phyloP scores from a whole-genome alignment of 2,888 invertebrate genomes.

The Nomada hirtipes region DNA sequence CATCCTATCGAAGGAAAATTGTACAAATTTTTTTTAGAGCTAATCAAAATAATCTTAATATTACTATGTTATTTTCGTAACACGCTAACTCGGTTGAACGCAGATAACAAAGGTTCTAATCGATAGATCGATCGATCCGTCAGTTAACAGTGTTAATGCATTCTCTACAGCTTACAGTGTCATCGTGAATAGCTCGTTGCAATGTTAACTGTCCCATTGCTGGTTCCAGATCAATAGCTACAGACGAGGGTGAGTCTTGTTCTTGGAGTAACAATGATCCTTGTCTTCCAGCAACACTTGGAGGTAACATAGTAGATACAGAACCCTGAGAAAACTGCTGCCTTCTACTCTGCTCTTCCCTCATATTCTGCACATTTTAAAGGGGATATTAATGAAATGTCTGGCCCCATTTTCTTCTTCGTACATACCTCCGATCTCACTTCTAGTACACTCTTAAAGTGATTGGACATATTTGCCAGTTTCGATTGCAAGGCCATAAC shows the following conservation, averaged over 20 bases:
- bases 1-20: slow-evolving; percentile 85
- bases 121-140: too few relatives aligned
- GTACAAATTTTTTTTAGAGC: background rate
- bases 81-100: too few relatives aligned
- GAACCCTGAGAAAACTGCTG: slow-evolving; percentile 94
- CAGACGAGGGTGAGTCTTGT: slow-evolving; percentile 81
- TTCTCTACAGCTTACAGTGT: slow-evolving; percentile 76
- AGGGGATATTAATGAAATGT: background rate
- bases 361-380: slow-evolving; percentile 89
- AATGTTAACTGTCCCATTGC: slow-evolving; percentile 84
- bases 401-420: background rate
- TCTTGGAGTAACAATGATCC: slow-evolving; percentile 82
- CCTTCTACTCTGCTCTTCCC: slow-evolving; percentile 96
- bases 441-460: slow-evolving; percentile 99
- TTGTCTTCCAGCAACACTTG: slow-evolving; percentile 86
- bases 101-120: too few relatives aligned
- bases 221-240: slow-evolving; percentile 94
- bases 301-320: slow-evolving; percentile 87
- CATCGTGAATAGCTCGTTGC: slow-evolving; percentile 80
- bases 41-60: slow-evolving; percentile 1
- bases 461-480: slow-evolving; percentile 97
- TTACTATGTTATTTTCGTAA: slow-evolving; percentile 1
- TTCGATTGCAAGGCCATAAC: slow-evolving; percentile 97
- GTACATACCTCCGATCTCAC: slow-evolving; percentile 93
- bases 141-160: background rate